A percentile compares a stretch with the other conserved stretches of the same genome.
These are phyloP conservation scores for Trichoplusia ni DNA, from an alignment of 1,140 invertebrate genomes.

Conservation along the genomic window DNA sequence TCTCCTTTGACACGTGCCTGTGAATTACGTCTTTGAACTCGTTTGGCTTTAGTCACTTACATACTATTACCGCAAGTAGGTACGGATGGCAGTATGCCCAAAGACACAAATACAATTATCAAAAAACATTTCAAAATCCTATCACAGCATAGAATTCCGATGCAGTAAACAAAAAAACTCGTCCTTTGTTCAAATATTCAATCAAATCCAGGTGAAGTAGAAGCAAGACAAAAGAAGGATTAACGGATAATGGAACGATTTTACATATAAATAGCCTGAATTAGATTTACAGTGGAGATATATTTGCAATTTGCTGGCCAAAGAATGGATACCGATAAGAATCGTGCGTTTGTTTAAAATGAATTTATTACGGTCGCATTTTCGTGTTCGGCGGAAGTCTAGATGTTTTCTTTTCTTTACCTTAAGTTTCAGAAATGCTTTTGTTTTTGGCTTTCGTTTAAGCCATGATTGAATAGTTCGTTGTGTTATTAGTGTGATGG, in stretches of 20 bases:
- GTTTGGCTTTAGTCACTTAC: too few relatives aligned
- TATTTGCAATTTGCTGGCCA: slow-evolving; percentile 12
- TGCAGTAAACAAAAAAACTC: background rate
- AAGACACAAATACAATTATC: too few relatives aligned
- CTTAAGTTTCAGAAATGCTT: background rate
- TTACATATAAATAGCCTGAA: slow-evolving; percentile 23
- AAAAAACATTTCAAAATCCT: too few relatives aligned
- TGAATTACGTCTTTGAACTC: too few relatives aligned
- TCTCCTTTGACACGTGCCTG: too few relatives aligned
- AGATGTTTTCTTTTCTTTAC: background rate
- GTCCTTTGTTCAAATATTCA: slow-evolving; percentile 14
- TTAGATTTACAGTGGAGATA: slow-evolving; percentile 14
- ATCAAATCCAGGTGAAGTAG: slow-evolving; percentile 25
- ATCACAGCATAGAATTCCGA: too few relatives aligned
- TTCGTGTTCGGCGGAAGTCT: background rate
- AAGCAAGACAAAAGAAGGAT: slow-evolving; percentile 11
- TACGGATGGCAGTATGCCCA: too few relatives aligned
- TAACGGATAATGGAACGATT: background rate
- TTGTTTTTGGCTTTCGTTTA: too few relatives aligned
- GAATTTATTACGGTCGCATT: background rate
- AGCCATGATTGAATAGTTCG: too few relatives aligned
- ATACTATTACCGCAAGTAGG: too few relatives aligned
- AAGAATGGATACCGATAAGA: background rate
- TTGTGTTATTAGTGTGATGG: too few relatives aligned
- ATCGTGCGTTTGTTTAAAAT: slow-evolving; percentile 7